Evolutionary conservation across 2,888 invertebrate genomes (phyloP).

Genomic region (Xanthia icteritia): DNA sequence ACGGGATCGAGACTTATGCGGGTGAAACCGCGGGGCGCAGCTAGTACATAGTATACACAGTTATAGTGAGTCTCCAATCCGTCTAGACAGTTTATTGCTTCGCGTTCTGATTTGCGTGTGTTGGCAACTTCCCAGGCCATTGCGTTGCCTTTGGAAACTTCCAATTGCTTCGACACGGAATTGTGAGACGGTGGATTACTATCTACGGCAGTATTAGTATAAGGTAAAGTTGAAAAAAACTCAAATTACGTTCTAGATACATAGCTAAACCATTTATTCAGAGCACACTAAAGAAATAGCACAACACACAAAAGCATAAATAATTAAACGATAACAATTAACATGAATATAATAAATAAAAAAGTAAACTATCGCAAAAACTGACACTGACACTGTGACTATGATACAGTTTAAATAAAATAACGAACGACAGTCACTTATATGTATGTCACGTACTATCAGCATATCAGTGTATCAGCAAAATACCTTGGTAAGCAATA

Average conservation of each 20-base stretch:
- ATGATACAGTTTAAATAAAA: too few relatives aligned
- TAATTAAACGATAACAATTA: too few relatives aligned
- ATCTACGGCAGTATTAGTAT: neutral
- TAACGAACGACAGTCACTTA: neutral
- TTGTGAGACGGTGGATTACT: slow-evolving; percentile 15
- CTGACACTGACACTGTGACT: too few relatives aligned
- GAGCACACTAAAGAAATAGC: too few relatives aligned
- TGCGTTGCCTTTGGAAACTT: slow-evolving; percentile 34
- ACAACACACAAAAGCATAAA: too few relatives aligned
- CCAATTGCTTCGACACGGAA: slow-evolving; percentile 22
- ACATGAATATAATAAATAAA: too few relatives aligned
- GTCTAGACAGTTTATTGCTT: slow-evolving; percentile 66
- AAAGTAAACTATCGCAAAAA: too few relatives aligned
- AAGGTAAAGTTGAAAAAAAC: neutral
- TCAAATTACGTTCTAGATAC: too few relatives aligned
- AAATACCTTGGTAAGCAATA: neutral
- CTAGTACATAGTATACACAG: neutral
- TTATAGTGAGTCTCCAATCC: slow-evolving; percentile 49
- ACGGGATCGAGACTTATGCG: too few relatives aligned
- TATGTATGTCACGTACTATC: neutral
- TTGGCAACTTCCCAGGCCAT: slow-evolving; percentile 47
- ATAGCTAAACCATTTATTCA: too few relatives aligned
- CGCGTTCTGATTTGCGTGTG: slow-evolving; percentile 43
- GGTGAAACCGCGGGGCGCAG: too few relatives aligned
- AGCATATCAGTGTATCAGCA: too few relatives aligned